Base-by-base conservation (phyloP, 2,888 invertebrate species). In the Nipponacmea schrenckii region DNA sequence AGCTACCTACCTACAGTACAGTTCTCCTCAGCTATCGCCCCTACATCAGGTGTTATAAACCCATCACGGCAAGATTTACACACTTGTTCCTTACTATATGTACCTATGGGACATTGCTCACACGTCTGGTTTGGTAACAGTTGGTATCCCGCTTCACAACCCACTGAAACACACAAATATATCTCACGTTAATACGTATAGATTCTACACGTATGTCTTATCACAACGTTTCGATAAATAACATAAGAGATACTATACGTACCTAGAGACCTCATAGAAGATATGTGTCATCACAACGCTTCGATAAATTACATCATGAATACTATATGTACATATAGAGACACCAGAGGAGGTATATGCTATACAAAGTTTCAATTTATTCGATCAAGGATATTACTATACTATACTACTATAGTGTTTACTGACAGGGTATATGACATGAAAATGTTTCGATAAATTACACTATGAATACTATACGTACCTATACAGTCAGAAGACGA, bases 91-190 rank as follows among this genome's bases (percentile, higher is more conserved):
- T 69, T 26, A n/a, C 69, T 50, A 50, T 69, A 69, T 1, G 64
- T 69, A 24, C 69, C 69, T 17, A 69, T 31, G 27, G 69, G 69
- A 31, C 69, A 69, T n/a, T 46, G 48, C 26, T 31, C n/a, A 48
- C 69, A 69, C 45, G 10, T 26, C 24, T 31, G 46, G 20, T 15
- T 17, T 26, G 26, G 10, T 45, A 45, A 14, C 20, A 69, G 31
- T 31, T 62, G 27, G 20, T 39, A 44, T 31, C 69, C 69, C 7
- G 64, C 46, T 31, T 46, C 17, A 69, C 69, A 69, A 7, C 27
- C 27, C 15, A 56, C 68, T 68, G 39, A 24, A 66, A n/a, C n/a
- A 20, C n/a, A 48, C 56, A 56, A 17, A 50, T 20, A 50, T 50
- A 50, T 15, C 7, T 2, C 39, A 7, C 8, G 39, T 39, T 39